These are phyloP conservation scores for Hestina assimilis DNA, from an alignment of 1,140 invertebrate genomes.

Conservation along the genomic window DNA sequence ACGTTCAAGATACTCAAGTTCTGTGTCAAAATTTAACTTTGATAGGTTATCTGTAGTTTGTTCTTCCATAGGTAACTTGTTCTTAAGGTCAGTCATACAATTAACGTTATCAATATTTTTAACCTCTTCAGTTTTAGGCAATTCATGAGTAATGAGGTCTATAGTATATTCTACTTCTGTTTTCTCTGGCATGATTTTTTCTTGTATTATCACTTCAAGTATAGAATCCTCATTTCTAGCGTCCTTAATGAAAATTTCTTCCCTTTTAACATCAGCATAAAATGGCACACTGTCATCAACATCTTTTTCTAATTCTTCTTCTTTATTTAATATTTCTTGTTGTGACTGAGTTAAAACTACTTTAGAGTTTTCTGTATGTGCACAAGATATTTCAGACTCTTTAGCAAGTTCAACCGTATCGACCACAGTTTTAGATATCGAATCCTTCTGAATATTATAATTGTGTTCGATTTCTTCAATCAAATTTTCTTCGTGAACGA, in stretches of 20 bases:
- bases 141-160: conserved; percentile 6
- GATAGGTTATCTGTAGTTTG: neutral
- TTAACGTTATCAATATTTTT: neutral
- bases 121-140: neutral
- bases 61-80: neutral
- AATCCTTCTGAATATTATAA: too few relatives aligned
- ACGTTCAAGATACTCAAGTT: conserved; percentile 16
- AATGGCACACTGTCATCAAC: neutral
- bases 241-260: neutral
- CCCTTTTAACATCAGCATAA: neutral
- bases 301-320: neutral
- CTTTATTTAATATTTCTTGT: neutral
- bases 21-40: neutral
- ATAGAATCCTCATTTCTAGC: conserved; percentile 1
- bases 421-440: too few relatives aligned
- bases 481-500: too few relatives aligned
- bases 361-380: too few relatives aligned
- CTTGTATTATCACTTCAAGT: conserved; percentile 10
- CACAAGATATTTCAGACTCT: too few relatives aligned
- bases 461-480: too few relatives aligned
- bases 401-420: too few relatives aligned
- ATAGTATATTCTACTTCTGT: conserved; percentile 8
- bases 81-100: too few relatives aligned
- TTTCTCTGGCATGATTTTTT: conserved; percentile 12
- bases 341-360: neutral